Evolutionary conservation across 2,888 invertebrate genomes (phyloP).

Genomic region (Erebia aethiops): DNA sequence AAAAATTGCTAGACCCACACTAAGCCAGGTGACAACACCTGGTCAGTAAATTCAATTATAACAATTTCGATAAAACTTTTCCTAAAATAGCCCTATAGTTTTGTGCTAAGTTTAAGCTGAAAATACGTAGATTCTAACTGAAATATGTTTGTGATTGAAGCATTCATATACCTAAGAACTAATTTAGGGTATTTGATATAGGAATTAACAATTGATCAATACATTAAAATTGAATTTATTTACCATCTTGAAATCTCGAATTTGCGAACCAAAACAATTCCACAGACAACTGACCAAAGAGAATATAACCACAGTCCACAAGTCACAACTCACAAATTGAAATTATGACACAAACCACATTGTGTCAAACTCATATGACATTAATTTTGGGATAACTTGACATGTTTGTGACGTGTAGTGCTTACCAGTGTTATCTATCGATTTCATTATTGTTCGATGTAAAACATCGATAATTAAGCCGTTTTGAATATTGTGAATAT

Average conservation of each 20-base stretch:
- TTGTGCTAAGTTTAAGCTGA: constrained; percentile 6
- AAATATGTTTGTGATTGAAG: constrained; percentile 52
- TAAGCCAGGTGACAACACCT: background rate
- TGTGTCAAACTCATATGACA: too few relatives aligned
- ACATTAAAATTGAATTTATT: constrained; percentile 58
- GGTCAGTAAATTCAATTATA: background rate
- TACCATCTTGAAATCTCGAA: constrained; percentile 68
- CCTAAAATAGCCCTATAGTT: constrained; percentile 31
- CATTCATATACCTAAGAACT: constrained; percentile 40
- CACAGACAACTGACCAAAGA: too few relatives aligned
- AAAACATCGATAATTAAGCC: too few relatives aligned
- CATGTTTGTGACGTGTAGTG: too few relatives aligned
- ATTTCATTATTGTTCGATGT: too few relatives aligned
- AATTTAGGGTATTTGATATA: background rate
- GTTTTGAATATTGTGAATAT: too few relatives aligned
- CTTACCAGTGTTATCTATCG: too few relatives aligned
- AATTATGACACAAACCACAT: background rate
- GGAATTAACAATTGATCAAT: constrained; percentile 52
- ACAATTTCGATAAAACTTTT: constrained; percentile 7
- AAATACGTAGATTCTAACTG: constrained; percentile 18
- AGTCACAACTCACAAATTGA: constrained; percentile 7
- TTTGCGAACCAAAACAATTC: constrained; percentile 50
- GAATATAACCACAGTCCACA: too few relatives aligned
- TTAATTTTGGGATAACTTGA: too few relatives aligned
- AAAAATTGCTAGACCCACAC: too few relatives aligned